Evolutionary conservation across 2,888 invertebrate genomes (phyloP), one percentile per base, ranked within the genome.

Genomic region (Caenorhabditis doughertyi): DNA sequence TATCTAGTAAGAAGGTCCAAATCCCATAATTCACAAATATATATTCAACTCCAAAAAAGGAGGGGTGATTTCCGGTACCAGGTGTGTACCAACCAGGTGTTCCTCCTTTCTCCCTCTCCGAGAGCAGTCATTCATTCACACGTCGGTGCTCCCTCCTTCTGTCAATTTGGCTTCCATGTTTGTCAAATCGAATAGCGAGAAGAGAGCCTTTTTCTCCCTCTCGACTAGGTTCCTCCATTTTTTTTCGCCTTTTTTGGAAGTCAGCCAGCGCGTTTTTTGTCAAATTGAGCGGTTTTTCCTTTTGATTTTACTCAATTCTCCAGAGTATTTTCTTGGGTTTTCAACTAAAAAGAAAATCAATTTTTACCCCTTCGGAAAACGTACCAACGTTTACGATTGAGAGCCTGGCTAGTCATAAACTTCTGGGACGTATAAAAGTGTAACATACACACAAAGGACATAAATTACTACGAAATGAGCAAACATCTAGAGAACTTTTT

Each of bases 71-170:
- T 65, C 65, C 65, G 65, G 76, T 60, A 55, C 65, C 74, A 51
- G 49, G 44, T 56, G 53, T 55, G 67, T 64, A 49, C 47, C 47
- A 62, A 29, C 44, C 67, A 76, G 67, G 67, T 76, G 67, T 58
- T 68, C 67, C 16, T 3, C 29, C 29, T 13, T 39, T 13, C 39
- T n/a, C 21, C 21, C 11, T 23, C 2, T 2, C 25, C 58, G 39
- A 58, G 51, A 29, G 58, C 70, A 27, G 18, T 32, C 51, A 67
- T 51, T 76, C 76, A 76, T 76, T 76, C 76, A 76, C 74, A 74
- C 76, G 67, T 76, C 67, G 76, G 67, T 76, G 60, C 76, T 76
- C 51, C 35, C 35, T 58, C 23, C 27, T 39, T 60, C 25, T 29
- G 47, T 64, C 58, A 65, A 68, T 56, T 67, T 58, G 58, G 42